Conservation (phyloP, 1,140 invertebrate genomes). For the Lordiphosa clarofinis region DNA sequence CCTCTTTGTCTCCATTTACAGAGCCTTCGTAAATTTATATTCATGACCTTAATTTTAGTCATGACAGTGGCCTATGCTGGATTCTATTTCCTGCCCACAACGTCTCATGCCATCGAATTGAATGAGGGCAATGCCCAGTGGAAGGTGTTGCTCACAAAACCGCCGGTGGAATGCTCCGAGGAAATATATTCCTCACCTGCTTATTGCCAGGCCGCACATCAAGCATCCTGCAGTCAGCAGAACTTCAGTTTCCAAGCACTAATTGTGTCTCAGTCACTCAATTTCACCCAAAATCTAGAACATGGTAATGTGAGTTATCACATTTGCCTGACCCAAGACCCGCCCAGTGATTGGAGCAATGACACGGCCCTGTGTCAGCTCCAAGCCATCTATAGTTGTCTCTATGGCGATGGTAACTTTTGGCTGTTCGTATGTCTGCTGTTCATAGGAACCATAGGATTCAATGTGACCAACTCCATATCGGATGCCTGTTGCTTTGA, state of each 20-base stretch:
- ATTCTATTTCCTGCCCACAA: slow-evolving; percentile 84
- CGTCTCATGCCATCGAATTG: slow-evolving; percentile 37
- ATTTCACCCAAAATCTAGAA: slow-evolving; percentile 32
- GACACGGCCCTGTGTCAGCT: slow-evolving; percentile 19
- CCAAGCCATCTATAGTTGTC: slow-evolving; percentile 43
- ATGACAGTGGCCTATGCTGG: slow-evolving; percentile 84
- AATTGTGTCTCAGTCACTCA: slow-evolving; percentile 30
- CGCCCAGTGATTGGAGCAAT: slow-evolving; percentile 15
- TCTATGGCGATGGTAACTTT: slow-evolving; percentile 83
- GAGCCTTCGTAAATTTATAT: slow-evolving; percentile 85
- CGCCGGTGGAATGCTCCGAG: slow-evolving; percentile 20
- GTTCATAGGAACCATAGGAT: slow-evolving; percentile 86
- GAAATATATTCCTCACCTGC: slow-evolving; percentile 10
- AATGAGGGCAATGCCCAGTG: slow-evolving; percentile 37
- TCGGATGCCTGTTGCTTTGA: slow-evolving; percentile 91
- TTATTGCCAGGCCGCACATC: slow-evolving; percentile 31
- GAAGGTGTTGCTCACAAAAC: slow-evolving; percentile 15
- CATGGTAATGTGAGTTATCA: slow-evolving; percentile 42
- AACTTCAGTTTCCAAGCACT: slow-evolving; percentile 5
- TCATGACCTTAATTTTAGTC: slow-evolving; percentile 83
- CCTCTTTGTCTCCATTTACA: slow-evolving; percentile 49
- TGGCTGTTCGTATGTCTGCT: slow-evolving; percentile 87
- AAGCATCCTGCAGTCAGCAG: slow-evolving; percentile 30
- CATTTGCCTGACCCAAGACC: slow-evolving; percentile 20
- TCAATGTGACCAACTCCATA: slow-evolving; percentile 88